These are phyloP conservation scores for Pseudanteris insignis DNA, from an alignment of 2,888 invertebrate genomes.

Conservation along the genomic window DNA sequence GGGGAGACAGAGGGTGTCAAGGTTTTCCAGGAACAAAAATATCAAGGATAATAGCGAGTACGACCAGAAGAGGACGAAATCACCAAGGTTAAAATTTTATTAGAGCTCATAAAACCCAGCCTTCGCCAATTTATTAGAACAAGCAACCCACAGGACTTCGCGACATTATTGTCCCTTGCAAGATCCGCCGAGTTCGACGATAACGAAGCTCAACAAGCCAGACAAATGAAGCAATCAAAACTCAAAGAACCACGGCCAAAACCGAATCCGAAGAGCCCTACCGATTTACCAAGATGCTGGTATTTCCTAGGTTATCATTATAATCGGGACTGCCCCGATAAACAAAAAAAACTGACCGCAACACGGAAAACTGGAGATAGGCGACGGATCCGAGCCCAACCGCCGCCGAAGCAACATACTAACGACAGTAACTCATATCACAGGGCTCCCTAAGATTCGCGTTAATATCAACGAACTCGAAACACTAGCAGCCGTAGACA, in stretches of 20 bases:
- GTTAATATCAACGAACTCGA: neutral
- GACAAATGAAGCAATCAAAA: neutral
- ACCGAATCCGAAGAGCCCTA: neutral
- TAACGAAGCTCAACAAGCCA: neutral
- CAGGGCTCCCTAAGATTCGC: neutral
- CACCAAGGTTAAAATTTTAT: neutral
- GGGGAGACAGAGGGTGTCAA: constrained; percentile 5
- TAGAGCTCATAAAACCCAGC: neutral
- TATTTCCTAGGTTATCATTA: neutral
- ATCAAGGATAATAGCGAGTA: neutral
- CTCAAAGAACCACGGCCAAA: neutral
- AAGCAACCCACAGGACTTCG: constrained; percentile 5
- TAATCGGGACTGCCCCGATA: neutral
- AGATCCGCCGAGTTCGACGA: constrained; percentile 2
- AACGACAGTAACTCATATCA: neutral
- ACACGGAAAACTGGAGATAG: neutral
- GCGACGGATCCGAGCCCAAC: neutral
- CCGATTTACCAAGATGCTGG: neutral
- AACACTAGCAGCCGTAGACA: neutral
- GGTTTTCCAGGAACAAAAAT: constrained; percentile 5
- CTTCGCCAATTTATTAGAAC: neutral
- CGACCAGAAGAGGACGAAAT: constrained; percentile 1
- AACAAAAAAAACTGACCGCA: neutral
- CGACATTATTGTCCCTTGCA: constrained; percentile 1
- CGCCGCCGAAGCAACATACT: neutral